Base-by-base conservation (phyloP, 2,113 vertebrate genomes). In the Camarhynchus parvulus region DNA sequence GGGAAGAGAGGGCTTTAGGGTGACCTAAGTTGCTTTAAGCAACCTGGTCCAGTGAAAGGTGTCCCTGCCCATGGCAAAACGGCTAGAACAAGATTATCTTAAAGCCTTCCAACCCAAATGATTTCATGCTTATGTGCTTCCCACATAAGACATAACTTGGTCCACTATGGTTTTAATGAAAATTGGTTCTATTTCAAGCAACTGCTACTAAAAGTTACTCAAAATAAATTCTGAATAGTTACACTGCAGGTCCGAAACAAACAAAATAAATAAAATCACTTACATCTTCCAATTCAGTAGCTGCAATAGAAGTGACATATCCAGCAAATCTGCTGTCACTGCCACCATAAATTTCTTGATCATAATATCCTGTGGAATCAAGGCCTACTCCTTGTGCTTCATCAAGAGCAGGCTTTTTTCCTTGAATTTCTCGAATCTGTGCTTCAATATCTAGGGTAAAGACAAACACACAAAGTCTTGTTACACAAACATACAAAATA, bases 351-450 rank as follows among this genome's bases (percentile, higher is more conserved):
- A 99, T 99, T 96, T 99, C 99, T 96, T 99, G 99, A 93, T 99
- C 99, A 66, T 98, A 99, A 87, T 99, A 99, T 30, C 99, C 99
- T 49, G 99, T 99, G 76, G 99, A 99, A 96, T 99, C 99, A 58
- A 99, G 99, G 82, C 99, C 99, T 68, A 99, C 99, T 83, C 99
- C 99, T 96, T 99, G 98, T 12, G 98, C 98, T 93, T 98, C 99
- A 92, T 99, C 99, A 95, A 99, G 98, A 94, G 98, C 98, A 63
- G 99, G 99, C 95, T 99, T 99, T 98, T 99, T 99, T 56, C 98
- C 99, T 99, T 99, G 99, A 98, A 99, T 99, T 98, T 99, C 99
- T 97, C 99, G 98, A 97, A 99, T 99, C 96, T 99, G 99, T 94
- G 99, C 99, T 98, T 99, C 99, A 4, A 99, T 99, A 97, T 99